phyloP scores from a whole-genome alignment of 1,140 invertebrate genomes.

The Drosophila ironensis region DNA sequence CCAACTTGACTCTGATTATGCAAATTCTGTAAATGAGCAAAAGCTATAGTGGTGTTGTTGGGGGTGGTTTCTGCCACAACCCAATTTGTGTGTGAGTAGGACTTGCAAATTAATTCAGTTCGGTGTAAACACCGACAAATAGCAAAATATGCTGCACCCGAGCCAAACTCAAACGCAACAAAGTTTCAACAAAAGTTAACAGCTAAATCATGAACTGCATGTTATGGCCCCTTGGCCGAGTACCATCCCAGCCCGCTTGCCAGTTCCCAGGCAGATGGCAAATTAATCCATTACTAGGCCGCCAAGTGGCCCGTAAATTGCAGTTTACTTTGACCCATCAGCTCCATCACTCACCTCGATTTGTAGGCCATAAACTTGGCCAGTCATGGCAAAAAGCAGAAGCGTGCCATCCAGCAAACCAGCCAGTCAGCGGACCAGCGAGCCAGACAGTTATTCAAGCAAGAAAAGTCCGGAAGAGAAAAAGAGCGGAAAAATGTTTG shows the following conservation, averaged over 20 bases:
- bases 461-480: conserved; percentile 13
- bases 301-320: conserved; percentile 52
- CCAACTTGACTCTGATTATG: conserved; percentile 48
- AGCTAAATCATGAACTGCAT: conserved; percentile 5
- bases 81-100: conserved; percentile 32
- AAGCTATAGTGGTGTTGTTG: neutral
- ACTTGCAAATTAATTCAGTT: conserved; percentile 31
- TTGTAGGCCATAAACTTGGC: conserved; percentile 57
- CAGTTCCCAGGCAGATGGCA: conserved; percentile 15
- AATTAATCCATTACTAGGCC: conserved; percentile 63
- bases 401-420: too few relatives aligned
- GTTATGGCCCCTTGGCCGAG: too few relatives aligned
- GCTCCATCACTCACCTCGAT: conserved; percentile 27
- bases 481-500: conserved; percentile 17
- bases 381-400: conserved; percentile 31
- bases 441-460: neutral
- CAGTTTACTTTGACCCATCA: conserved; percentile 42
- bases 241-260: neutral
- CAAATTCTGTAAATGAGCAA: conserved; percentile 50
- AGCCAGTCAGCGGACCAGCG: too few relatives aligned
- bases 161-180: neutral
- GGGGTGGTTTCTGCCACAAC: conserved; percentile 3
- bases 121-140: conserved; percentile 10
- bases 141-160: conserved; percentile 13
- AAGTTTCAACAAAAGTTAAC: conserved; percentile 25